Base-by-base conservation (phyloP, 37 sponge, comb jelly and placozoan genomes). In the Halisarca cf. caerulea region DNA sequence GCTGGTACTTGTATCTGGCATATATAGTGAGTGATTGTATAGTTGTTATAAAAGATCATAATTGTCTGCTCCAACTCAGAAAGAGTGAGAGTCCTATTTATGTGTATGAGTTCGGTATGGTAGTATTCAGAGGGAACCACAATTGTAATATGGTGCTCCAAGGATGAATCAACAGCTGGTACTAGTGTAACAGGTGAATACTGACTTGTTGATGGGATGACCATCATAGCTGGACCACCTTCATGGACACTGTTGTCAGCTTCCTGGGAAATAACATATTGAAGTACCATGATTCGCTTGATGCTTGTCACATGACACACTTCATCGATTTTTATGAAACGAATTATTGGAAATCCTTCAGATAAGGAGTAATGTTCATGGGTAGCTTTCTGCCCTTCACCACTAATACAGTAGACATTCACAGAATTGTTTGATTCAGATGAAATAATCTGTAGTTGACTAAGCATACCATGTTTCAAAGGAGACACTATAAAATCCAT, bases 171-270 rank as follows among this genome's bases (percentile, higher is more conserved):
- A 25, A 36, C 24, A 20, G 42, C 77, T 21, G 36, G 11, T 6
- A 74, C 77, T 41, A n/a, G n/a, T 41, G 42, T 44, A 74, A 33
- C 45, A 23, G 42, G 18, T 14, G 45, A 25, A 11, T 74, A 74
- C 25, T 74, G 77, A 11, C 40, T 40, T 9, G 36, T 37, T 15
- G 77, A 74, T 2, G 77, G 77, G 24, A 74, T 40, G 43, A 74
- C 42, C 21, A 74, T 74, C 77, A 74, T 74, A 43, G 77, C 77
- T 74, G 77, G 77, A 9, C 77, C 77, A 18, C 77, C 77, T 40
- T n/a, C 24, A 2, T 33, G 45, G 7, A 1, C 24, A 14, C 1
- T 74, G 21, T 3, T 23, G 45, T 74, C 77, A 3, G 36, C 77
- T 25, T 40, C 42, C 43, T 44, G 18, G n/a, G 77, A 74, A 2